A percentile compares a stretch with the other conserved stretches of the same genome.
Evolutionary conservation across 2,888 invertebrate species (phyloP).

Genomic region (Noctua comes): DNA sequence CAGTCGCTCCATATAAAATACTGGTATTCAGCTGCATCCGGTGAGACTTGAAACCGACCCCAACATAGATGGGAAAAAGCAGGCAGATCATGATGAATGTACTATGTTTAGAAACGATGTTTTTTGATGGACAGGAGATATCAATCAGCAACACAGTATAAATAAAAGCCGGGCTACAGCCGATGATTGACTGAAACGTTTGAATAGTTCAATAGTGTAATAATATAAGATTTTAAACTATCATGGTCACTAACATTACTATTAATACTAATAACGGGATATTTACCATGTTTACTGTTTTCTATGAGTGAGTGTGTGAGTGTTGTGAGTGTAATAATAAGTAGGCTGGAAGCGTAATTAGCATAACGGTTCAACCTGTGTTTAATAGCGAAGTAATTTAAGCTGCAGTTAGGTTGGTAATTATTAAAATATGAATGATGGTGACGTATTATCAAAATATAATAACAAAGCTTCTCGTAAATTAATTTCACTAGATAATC

Average conservation of each 20-base stretch:
- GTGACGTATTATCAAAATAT: neutral
- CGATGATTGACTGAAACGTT: slow-evolving; percentile 43
- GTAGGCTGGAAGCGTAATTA: neutral
- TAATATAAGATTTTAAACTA: too few species aligned
- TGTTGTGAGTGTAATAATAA: too few species aligned
- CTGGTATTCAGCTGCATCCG: too few species aligned
- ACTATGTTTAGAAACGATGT: neutral
- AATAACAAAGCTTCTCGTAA: neutral
- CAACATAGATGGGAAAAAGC: too few species aligned
- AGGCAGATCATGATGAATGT: too few species aligned
- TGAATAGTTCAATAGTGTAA: neutral
- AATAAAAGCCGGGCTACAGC: slow-evolving; percentile 20
- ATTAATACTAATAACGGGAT: too few species aligned
- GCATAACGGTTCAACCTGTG: neutral
- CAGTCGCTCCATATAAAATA: too few species aligned
- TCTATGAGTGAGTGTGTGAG: too few species aligned
- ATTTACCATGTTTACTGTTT: too few species aligned
- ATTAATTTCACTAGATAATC: neutral
- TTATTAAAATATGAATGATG: neutral
- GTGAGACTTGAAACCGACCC: too few species aligned
- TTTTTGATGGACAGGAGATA: slow-evolving; percentile 7
- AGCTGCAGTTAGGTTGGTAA: neutral
- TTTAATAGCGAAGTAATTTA: neutral
- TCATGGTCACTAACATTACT: too few species aligned
- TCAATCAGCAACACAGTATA: slow-evolving; percentile 25